Percentiles rank a stretch among this genome's conserved stretches.
These are phyloP conservation scores for Anser brachyrhynchus DNA, from an alignment of 2,113 vertebrate species.

Conservation along the genomic window DNA sequence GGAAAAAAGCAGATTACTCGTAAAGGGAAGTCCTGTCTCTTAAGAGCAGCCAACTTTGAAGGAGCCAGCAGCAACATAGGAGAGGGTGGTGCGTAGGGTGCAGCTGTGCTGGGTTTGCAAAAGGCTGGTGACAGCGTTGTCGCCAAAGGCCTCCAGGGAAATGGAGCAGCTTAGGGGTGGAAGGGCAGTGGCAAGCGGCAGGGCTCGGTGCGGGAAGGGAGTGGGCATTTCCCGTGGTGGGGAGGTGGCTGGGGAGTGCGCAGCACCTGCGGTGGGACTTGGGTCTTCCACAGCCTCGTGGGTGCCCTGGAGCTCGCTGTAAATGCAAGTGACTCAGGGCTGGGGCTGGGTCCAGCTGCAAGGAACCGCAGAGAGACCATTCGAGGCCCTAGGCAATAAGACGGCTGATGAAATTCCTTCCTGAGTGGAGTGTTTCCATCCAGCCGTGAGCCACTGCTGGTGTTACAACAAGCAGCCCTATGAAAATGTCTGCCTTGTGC, in stretches of 20 bases:
- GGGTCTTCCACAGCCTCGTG: neutral
- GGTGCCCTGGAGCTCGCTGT: neutral
- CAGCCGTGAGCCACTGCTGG: too few species aligned
- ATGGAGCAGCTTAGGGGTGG: neutral
- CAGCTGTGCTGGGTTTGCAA: neutral
- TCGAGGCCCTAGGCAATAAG: too few species aligned
- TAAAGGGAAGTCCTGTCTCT: neutral
- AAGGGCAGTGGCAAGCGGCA: neutral
- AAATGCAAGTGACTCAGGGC: too few species aligned
- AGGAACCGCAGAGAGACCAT: too few species aligned
- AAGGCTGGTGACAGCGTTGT: neutral
- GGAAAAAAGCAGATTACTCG: neutral
- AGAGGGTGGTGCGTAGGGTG: accelerated
- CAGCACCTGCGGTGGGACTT: neutral
- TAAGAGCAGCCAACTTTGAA: neutral
- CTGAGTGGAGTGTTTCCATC: too few species aligned
- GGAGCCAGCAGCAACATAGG: neutral
- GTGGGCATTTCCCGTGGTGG: neutral
- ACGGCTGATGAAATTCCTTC: too few species aligned
- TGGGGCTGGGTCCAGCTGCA: too few species aligned
- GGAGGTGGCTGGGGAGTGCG: neutral
- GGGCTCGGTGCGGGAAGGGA: neutral
- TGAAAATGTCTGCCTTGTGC: too few species aligned
- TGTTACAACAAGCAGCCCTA: too few species aligned
- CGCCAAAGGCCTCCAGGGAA: neutral